Conservation (phyloP, 2,797 vertebrate species). For the Oreortyx pictus region DNA sequence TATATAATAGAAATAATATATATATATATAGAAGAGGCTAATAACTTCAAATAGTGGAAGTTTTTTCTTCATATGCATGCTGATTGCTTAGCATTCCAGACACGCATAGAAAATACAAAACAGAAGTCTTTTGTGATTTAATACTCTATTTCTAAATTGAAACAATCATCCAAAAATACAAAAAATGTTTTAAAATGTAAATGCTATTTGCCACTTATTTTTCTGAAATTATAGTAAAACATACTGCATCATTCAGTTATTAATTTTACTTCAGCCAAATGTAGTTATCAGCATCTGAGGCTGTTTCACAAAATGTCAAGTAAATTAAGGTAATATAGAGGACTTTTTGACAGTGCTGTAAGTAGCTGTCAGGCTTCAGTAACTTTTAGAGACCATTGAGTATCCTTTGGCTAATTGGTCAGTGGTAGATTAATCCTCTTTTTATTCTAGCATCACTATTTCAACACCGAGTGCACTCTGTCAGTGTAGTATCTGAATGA, state of each 20-base stretch:
- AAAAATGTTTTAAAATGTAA: not conserved
- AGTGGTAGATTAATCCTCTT: conserved; percentile 84
- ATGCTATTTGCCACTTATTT: conserved; percentile 30
- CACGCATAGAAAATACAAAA: conserved; percentile 46
- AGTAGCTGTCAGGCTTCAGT: conserved; percentile 83
- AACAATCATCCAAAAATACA: not conserved
- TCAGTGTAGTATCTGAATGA: conserved; percentile 83
- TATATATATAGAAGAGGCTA: conserved; percentile 47
- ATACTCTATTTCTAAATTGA: not conserved
- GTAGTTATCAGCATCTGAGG: conserved; percentile 69
- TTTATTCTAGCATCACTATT: conserved; percentile 84
- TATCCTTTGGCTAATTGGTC: conserved; percentile 85
- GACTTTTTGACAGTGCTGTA: conserved; percentile 80
- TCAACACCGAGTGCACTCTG: conserved; percentile 83
- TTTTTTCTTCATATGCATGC: conserved; percentile 2
- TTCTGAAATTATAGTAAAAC: conserved; percentile 42
- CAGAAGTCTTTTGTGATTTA: conserved; percentile 8
- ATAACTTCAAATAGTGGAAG: conserved; percentile 11
- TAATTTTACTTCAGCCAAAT: conserved; percentile 67
- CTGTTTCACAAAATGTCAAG: conserved; percentile 79
- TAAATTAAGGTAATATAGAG: conserved; percentile 82
- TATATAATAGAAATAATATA: too few relatives aligned
- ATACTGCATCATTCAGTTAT: conserved; percentile 46
- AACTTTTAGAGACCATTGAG: conserved; percentile 86
- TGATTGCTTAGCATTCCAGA: conserved; percentile 45